Evolutionary conservation across 2,888 invertebrate species (phyloP), one percentile per base, ranked within the genome.

Genomic region (Caradrina kadenii): DNA sequence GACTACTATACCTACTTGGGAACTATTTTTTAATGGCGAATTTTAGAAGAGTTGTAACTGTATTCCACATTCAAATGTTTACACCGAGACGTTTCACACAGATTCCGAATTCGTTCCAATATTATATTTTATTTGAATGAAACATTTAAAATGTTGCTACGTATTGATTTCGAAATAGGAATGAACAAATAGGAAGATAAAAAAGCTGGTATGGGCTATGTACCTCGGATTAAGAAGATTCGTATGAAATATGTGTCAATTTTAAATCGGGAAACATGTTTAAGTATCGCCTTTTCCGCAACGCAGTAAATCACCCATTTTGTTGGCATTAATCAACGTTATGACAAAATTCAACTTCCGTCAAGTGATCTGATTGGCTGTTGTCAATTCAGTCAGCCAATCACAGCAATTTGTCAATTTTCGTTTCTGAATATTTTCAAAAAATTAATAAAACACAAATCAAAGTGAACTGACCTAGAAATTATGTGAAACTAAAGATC

Each of bases 401-500:
- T 17, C 13, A 17, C 15, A 45, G 15, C 13, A 17, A 15, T 17
- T 15, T 45, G 17, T 6, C 45, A 45, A 39, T 39, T 35, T 35
- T 35, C 21, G 7, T 31, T 39, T 35, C 8, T 11, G 17, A n/a
- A 56, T 3, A 4, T 26, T 55, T 31, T 22, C 17, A 55, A 13
- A 59, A 26, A 56, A 59, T 61, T 65, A 65, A 60, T 64, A 54
- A 58, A 49, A 62, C 67, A 68, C 53, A 58, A 52, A 59, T 67
- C 53, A 63, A 55, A 65, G 58, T 66, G 35, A 66, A 63, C 21
- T 69, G 79, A 81, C 82, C 82, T 82, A 82, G 63, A 75, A 80
- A 75, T 77, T 78, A 71, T 71, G 62, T 73, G 63, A 55, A 74
- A 52, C 55, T 69, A 73, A 63, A 74, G 76, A 74, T 68, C 73